phyloP scores from a whole-genome alignment of 2,888 invertebrate species.

The Macrosiphum euphorbiae region DNA sequence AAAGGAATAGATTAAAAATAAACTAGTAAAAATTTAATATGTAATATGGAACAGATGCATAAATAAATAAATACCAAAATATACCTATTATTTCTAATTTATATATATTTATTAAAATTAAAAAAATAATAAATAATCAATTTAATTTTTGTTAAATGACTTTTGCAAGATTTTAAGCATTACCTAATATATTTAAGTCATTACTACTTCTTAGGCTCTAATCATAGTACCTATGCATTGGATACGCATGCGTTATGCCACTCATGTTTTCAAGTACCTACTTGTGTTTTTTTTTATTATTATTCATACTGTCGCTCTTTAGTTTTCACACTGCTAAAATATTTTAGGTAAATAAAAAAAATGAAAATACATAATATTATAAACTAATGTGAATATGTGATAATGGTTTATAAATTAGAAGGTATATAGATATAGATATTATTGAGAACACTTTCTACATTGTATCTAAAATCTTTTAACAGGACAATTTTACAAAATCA shows the following conservation, averaged over 20 bases:
- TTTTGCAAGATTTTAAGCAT: no score
- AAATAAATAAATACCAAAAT: not conserved
- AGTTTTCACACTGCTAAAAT: not conserved
- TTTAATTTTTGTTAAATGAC: not conserved
- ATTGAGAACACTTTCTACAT: constrained; percentile 8
- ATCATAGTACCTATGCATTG: no score
- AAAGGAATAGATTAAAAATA: not conserved
- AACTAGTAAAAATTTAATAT: no score
- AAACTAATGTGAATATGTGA: not conserved
- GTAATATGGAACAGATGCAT: no score
- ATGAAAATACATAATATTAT: no score
- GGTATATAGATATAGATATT: not conserved
- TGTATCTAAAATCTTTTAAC: not conserved
- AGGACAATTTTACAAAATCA: not conserved
- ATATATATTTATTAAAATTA: not conserved
- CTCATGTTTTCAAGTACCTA: no score
- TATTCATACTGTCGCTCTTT: no score
- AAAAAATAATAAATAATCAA: not conserved
- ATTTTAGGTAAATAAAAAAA: not conserved
- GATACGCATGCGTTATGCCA: no score
- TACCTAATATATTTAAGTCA: no score
- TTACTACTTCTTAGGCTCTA: no score
- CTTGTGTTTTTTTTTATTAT: no score
- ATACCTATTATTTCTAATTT: not conserved
- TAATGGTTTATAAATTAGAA: not conserved